Conservation (phyloP, 1,140 invertebrate genomes). For the Pygmarrhopalites habei region DNA sequence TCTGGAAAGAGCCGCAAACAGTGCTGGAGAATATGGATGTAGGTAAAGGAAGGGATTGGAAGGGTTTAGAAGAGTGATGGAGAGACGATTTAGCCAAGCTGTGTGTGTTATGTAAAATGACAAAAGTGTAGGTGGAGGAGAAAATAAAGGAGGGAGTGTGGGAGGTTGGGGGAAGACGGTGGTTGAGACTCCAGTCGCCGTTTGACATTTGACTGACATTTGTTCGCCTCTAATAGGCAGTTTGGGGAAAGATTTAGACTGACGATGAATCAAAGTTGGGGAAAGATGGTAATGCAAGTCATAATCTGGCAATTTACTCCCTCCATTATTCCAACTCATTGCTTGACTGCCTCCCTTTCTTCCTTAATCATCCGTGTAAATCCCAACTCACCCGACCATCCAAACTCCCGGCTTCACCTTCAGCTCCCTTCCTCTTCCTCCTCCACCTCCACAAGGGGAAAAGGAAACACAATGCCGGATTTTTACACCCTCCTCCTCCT, state of each 20-base stretch:
- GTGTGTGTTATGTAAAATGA: too few species aligned
- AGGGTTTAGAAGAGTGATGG: too few species aligned
- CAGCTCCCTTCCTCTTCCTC: neutral
- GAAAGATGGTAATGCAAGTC: constrained; percentile 29
- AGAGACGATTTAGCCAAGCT: too few species aligned
- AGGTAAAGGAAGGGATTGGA: too few species aligned
- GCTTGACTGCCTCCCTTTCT: constrained; percentile 10
- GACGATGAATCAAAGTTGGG: constrained; percentile 9
- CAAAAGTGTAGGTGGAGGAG: too few species aligned
- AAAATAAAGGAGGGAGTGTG: too few species aligned
- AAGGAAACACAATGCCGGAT: neutral
- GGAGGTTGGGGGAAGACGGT: constrained; percentile 11
- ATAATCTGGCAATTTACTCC: constrained; percentile 18
- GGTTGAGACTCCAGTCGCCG: constrained; percentile 15
- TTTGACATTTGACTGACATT: constrained; percentile 41
- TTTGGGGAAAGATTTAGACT: constrained; percentile 35
- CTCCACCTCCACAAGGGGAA: too few species aligned
- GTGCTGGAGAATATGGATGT: too few species aligned
- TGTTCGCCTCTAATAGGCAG: constrained; percentile 39
- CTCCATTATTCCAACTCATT: constrained; percentile 12
- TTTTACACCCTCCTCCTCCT: neutral
- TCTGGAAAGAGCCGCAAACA: too few species aligned
- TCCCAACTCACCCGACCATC: neutral
- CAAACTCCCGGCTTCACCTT: neutral
- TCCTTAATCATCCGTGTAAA: neutral